phyloP scores from a whole-genome alignment of 2,888 invertebrate genomes.

The Diachrysia chrysitis region DNA sequence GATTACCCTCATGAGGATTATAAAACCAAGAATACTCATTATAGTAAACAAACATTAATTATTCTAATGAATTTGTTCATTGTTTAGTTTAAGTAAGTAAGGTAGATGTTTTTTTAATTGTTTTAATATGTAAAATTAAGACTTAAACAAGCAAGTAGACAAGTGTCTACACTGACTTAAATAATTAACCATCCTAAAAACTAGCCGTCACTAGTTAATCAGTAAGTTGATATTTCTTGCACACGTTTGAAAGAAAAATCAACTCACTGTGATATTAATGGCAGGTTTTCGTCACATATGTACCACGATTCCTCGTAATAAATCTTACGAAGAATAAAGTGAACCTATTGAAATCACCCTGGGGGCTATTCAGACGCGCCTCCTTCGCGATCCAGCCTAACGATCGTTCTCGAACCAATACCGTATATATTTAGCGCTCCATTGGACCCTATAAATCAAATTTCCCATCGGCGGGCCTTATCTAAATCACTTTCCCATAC shows the following conservation, averaged over 20 bases:
- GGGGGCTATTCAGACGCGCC: conserved; percentile 26
- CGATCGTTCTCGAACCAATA: conserved; percentile 29
- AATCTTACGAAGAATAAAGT: conserved; percentile 29
- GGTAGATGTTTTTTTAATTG: neutral
- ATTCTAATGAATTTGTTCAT: neutral
- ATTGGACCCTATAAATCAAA: conserved; percentile 56
- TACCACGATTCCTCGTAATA: conserved; percentile 26
- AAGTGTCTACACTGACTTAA: too few species aligned
- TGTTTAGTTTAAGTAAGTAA: neutral
- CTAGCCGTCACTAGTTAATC: too few species aligned
- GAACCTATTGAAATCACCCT: conserved; percentile 23
- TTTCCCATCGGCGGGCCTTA: conserved; percentile 43
- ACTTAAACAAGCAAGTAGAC: too few species aligned
- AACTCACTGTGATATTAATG: neutral
- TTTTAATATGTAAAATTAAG: neutral
- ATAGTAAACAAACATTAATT: neutral
- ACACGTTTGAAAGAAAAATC: neutral
- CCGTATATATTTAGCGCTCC: conserved; percentile 53
- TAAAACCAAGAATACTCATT: neutral
- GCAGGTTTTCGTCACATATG: conserved; percentile 5
- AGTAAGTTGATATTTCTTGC: too few species aligned
- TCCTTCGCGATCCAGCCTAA: conserved; percentile 28
- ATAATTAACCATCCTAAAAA: too few species aligned
- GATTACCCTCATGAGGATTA: conserved; percentile 31
- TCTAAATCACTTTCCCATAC: conserved; percentile 52